phyloP scores from a whole-genome alignment of 2,113 vertebrate genomes.

The Anhinga rufa region DNA sequence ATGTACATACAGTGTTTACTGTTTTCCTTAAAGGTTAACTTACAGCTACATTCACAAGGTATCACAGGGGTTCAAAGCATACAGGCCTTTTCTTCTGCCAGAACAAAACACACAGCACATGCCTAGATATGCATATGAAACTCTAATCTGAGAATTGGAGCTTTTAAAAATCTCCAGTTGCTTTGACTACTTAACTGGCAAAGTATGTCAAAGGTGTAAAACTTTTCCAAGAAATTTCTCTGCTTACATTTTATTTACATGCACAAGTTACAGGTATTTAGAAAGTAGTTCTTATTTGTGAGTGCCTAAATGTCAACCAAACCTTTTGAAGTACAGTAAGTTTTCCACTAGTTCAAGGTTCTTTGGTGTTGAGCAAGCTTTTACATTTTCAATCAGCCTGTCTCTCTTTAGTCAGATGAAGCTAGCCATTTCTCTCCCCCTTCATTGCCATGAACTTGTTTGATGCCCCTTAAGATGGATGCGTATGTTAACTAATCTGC shows the following conservation, averaged over 20 bases:
- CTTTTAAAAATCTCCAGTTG: neutral
- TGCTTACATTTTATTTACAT: neutral
- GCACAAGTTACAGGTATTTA: neutral
- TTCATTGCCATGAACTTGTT: neutral
- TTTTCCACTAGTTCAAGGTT: neutral
- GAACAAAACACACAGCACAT: neutral
- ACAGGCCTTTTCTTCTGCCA: neutral
- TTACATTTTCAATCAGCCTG: neutral
- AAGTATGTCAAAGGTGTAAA: accelerated
- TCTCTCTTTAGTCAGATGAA: neutral
- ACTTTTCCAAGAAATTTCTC: neutral
- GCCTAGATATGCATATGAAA: neutral
- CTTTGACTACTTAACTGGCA: neutral
- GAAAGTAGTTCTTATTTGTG: neutral
- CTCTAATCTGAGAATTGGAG: neutral
- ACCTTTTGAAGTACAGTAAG: neutral
- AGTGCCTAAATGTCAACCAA: neutral
- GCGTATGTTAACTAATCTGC: neutral
- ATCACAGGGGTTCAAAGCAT: neutral
- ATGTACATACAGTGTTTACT: neutral
- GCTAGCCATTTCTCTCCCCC: neutral
- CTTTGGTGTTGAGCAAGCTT: neutral
- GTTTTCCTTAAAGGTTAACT: neutral
- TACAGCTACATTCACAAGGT: neutral
- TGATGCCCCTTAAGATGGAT: neutral